A percentile compares a stretch with the other conserved stretches of the same genome.
Conservation (phyloP, 1,140 invertebrate species). For the Saccostrea echinata region DNA sequence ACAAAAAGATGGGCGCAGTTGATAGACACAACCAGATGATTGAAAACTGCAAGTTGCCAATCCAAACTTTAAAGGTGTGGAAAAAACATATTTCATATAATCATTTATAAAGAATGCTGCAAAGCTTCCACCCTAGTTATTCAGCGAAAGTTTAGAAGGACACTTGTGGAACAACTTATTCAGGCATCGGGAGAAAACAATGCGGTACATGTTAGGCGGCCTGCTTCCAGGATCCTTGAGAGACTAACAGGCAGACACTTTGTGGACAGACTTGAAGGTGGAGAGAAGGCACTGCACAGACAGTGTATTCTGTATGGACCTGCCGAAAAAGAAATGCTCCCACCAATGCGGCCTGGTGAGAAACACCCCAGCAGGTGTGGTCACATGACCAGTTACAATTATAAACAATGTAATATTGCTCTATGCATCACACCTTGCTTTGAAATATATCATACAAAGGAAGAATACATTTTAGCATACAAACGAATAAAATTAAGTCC, state of each 20-base stretch:
- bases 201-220: too few species aligned
- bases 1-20: slow-evolving; percentile 29
- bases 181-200: too few species aligned
- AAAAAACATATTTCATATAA: slow-evolving; percentile 51
- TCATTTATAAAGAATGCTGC: slow-evolving; percentile 41
- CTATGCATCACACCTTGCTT: background rate
- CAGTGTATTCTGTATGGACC: background rate
- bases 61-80: slow-evolving; percentile 53
- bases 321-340: background rate
- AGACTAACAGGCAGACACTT: background rate
- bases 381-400: background rate
- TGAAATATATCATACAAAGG: background rate
- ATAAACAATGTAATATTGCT: background rate
- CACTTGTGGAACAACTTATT: too few species aligned
- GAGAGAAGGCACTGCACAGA: background rate
- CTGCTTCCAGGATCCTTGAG: too few species aligned
- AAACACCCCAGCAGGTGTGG: background rate
- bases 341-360: too few species aligned
- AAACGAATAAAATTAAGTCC: background rate
- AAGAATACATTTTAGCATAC: background rate
- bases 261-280: background rate
- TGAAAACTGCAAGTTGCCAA: background rate
- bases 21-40: slow-evolving; percentile 53
- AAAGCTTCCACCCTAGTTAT: slow-evolving; percentile 23
- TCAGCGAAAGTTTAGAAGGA: too few species aligned